Evolutionary conservation across 2,888 invertebrate species (phyloP).

Genomic region (Geotrupes spiniger): DNA sequence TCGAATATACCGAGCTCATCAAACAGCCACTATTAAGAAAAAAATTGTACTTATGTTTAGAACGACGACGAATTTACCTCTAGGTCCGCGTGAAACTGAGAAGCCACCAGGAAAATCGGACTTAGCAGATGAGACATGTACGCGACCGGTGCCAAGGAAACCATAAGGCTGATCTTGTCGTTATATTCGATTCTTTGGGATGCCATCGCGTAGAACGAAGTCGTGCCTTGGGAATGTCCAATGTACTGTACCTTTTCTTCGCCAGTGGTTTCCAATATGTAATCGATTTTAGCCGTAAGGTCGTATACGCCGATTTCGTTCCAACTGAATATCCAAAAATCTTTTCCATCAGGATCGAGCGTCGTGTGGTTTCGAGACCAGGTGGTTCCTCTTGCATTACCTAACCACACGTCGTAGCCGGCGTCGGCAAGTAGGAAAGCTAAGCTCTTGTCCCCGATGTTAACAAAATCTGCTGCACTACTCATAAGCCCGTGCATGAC

Average conservation of each 20-base stretch:
- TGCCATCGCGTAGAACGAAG: slow-evolving; percentile 60
- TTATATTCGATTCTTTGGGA: slow-evolving; percentile 60
- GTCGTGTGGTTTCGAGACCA: slow-evolving; percentile 54
- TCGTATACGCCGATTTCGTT: slow-evolving; percentile 76
- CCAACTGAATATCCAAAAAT: slow-evolving; percentile 54
- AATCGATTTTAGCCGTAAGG: slow-evolving; percentile 72
- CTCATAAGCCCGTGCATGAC: slow-evolving; percentile 75
- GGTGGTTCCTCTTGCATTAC: slow-evolving; percentile 59
- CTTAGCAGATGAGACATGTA: slow-evolving; percentile 53
- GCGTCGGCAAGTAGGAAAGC: slow-evolving; percentile 48
- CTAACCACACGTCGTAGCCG: slow-evolving; percentile 60
- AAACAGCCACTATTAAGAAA: no score
- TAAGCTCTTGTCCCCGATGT: slow-evolving; percentile 59
- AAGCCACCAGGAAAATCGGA: slow-evolving; percentile 47
- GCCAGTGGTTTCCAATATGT: slow-evolving; percentile 56
- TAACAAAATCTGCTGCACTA: slow-evolving; percentile 71
- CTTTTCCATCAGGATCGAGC: slow-evolving; percentile 38
- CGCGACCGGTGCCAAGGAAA: slow-evolving; percentile 61
- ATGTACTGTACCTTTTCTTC: slow-evolving; percentile 61
- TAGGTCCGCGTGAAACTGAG: no score
- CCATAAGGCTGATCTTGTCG: slow-evolving; percentile 54
- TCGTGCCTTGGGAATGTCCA: slow-evolving; percentile 69
- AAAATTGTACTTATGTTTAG: no score
- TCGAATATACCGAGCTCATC: neutral
- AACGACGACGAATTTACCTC: no score